Evolutionary conservation across 2,888 invertebrate genomes (phyloP), one percentile per base, ranked within the genome.

Genomic region (Trichopria drosophilae): DNA sequence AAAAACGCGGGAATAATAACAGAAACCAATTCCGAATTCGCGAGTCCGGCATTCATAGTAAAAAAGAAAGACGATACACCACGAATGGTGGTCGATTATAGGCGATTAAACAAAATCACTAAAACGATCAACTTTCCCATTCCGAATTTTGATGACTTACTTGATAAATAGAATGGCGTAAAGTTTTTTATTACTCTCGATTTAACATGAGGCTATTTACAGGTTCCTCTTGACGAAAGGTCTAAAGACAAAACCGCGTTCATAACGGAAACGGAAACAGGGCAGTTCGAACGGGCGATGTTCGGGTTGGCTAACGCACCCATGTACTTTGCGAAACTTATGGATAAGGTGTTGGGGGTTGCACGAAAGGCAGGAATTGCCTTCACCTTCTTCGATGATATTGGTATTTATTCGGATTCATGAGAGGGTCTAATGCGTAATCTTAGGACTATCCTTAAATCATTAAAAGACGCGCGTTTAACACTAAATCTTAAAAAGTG

Each of bases 41-140:
- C 51, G 1, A 57, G 51, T 31, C 47, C 53, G 3, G 53, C 46
- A 3, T 57, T 57, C 29, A n/a, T 57, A 1, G 42, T 55, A 2
- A n/a, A 45, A 1, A 55, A 55, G 28, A 50, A 52, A 22, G 51
- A 53, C 31, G 51, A 53, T 3, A 16, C 36, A 1, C 29, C 44
- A 1, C 34, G 53, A 13, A 53, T 53, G 51, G 44, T 56, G 1
- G 24, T 56, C 0, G 56, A 56, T 28, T 53, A 45, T 12, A 22
- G 52, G 9, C 12, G 24, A 1, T 12, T 55, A 9, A 51, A 55
- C 36, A 12, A 16, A 16, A 13, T 28, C 1, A 55, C 51, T 0
- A 45, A 34, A 9, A 6, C 10, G 0, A 22, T 42, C 3, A 48
- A 48, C 15, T 49, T 13, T 13, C 51, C 51, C 1, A 52, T 49